Base-by-base conservation (phyloP, 1,140 invertebrate genomes). In the Bombus superbus region DNA sequence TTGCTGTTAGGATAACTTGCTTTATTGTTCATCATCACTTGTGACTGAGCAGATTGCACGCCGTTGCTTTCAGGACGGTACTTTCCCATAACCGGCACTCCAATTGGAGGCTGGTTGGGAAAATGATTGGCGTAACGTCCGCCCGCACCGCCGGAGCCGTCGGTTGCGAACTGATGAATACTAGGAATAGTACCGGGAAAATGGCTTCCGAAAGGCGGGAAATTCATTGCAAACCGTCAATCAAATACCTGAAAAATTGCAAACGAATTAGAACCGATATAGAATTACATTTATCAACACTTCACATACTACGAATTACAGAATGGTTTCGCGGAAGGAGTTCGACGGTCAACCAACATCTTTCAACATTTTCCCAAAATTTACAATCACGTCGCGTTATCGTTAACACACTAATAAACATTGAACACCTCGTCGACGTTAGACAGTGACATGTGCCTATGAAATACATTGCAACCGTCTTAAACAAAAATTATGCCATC, bases 121-220 rank as follows among this genome's bases (percentile, higher is more conserved):
- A 95, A 95, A 92, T 95, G 95, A 92, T 95, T 95, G 62, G 94
- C 94, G 88, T 95, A 95, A 66, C 95, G 92, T 62, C 94, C 92
- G 83, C 94, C 93, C 44, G 94, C 94, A 90, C 94, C 93, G 47
- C 94, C 93, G 84, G 95, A 95, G 88, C 96, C 95, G 90, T 96
- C 96, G 68, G 95, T 94, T 81, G 96, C 95, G 89, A 96, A 96
- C 91, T 97, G 96, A 94, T 96, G 96, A 85, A 97, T 96, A 82
- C 96, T 96, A 72, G 96, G 96, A 92, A 96, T 96, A 64, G 96
- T 95, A 88, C 96, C 95, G 83, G 96, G 96, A 94, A 97, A 97
- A 86, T 96, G 96, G 88, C 96, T 96, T 92, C 96, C 96, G 92
- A 96, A 97, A 87, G 96, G 96, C 92, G 96, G 96, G 92, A 97